Evolutionary conservation across 2,888 invertebrate species (phyloP), one percentile per base, ranked within the genome.

Genomic region (Lochmaea capreae): DNA sequence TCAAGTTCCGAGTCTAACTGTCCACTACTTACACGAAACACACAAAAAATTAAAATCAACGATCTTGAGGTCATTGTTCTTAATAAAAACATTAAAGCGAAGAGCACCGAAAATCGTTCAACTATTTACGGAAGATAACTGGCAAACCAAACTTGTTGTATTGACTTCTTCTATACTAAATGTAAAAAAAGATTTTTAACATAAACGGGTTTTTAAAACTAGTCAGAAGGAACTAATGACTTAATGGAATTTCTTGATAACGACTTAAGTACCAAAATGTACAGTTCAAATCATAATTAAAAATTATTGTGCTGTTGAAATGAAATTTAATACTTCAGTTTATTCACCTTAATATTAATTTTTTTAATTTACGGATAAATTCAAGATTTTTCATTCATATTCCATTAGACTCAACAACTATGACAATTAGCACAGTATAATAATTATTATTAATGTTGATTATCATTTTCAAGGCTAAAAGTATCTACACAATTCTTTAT

Each of bases 151-250:
- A 42, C 62, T 39, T 16, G 62, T 62, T 42, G n/a, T n/a, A n/a
- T 22, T 62, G 39, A n/a, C n/a, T 3, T 62, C 62, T 62, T 42
- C 43, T 62, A 18, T 42, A 42, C 62, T 16, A 42, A 42, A 11
- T 3, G 43, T 43, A 10, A 4, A 16, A 62, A 33, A 62, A 39
- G 3, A 59, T 6, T 12, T n/a, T 16, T 11, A 33, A 59, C n/a
- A n/a, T n/a, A 62, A 62, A 62, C 62, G 62, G 18, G 62, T 62
- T 62, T 42, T 43, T 18, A 11, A 43, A 59, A 42, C 42, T 42
- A 26, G 39, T 18, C 9, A 43, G n/a, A 43, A 42, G 43, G 8
- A 42, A 43, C 42, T 62, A 62, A 62, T 62, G 42, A 62, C 52
- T 8, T 16, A 8, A 16, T 8, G n/a, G n/a, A 9, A 16, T 16